Percentiles rank a stretch among this genome's conserved stretches.
Conservation (phyloP, 2,113 vertebrate species). For the Triplophysa siluroides region DNA sequence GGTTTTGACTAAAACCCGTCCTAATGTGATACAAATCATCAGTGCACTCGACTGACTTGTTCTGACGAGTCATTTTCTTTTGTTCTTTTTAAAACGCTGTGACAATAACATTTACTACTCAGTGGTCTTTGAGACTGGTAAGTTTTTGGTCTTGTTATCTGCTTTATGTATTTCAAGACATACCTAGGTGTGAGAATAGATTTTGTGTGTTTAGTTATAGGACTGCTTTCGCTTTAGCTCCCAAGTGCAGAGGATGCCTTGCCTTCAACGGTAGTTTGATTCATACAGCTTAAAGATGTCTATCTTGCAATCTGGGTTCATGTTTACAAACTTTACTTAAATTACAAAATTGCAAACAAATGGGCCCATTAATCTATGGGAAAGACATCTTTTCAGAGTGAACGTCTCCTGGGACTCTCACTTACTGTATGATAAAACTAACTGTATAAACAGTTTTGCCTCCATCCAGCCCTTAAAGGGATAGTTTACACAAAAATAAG, state of each 20-base stretch:
- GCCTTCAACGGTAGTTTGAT: background rate
- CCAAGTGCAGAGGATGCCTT: background rate
- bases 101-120: conserved; percentile 75
- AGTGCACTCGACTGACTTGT: background rate
- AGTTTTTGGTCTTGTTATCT: conserved; percentile 62
- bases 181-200: background rate
- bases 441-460: too few relatives aligned
- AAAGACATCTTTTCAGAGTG: conserved; percentile 41
- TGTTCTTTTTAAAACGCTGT: conserved; percentile 75
- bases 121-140: conserved; percentile 97
- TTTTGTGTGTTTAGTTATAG: conserved; percentile 21
- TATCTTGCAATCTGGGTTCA: conserved; percentile 20
- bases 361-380: conserved; percentile 31
- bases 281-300: conserved; percentile 17
- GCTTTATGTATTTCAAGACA: conserved; percentile 42
- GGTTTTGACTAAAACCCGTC: background rate
- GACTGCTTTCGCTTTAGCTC: background rate
- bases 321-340: background rate
- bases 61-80: conserved; percentile 50
- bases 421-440: background rate
- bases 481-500: too few relatives aligned
- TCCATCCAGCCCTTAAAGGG: too few relatives aligned
- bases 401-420: background rate
- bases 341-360: conserved; percentile 5
- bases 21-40: background rate